A percentile compares a stretch with the other conserved stretches of the same genome.
Evolutionary conservation across 2,888 invertebrate species (phyloP).

Genomic region (Amblyteles armatorius): DNA sequence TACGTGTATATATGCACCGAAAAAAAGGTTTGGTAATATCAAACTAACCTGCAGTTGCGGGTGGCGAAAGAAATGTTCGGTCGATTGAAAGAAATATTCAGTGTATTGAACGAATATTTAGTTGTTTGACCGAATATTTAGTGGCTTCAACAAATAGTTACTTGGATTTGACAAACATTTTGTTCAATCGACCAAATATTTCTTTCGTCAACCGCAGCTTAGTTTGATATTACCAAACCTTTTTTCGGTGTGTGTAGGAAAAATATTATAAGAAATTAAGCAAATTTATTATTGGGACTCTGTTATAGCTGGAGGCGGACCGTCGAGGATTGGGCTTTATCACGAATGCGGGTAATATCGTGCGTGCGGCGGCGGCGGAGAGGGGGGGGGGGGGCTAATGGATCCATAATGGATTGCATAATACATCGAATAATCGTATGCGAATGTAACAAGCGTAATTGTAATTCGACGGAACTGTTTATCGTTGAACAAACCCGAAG

Average conservation of each 20-base stretch:
- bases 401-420: conserved; percentile 1
- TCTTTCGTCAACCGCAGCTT: no score
- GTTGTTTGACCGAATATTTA: no score
- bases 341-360: neutral
- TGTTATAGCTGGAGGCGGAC: neutral
- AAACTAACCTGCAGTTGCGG: no score
- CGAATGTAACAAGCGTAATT: conserved; percentile 10
- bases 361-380: neutral
- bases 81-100: no score
- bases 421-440: neutral
- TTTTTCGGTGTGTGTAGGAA: no score
- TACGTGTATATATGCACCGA: neutral
- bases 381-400: neutral
- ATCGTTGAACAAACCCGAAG: conserved; percentile 11
- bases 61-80: no score
- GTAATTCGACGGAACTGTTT: conserved; percentile 12
- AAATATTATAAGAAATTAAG: neutral
- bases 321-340: neutral
- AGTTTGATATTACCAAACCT: no score
- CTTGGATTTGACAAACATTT: no score
- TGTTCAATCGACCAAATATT: no score
- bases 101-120: no score
- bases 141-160: no score
- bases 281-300: neutral
- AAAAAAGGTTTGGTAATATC: no score